phyloP scores from a whole-genome alignment of 2,797 vertebrate genomes.

The Peromyscus melanophrys region DNA sequence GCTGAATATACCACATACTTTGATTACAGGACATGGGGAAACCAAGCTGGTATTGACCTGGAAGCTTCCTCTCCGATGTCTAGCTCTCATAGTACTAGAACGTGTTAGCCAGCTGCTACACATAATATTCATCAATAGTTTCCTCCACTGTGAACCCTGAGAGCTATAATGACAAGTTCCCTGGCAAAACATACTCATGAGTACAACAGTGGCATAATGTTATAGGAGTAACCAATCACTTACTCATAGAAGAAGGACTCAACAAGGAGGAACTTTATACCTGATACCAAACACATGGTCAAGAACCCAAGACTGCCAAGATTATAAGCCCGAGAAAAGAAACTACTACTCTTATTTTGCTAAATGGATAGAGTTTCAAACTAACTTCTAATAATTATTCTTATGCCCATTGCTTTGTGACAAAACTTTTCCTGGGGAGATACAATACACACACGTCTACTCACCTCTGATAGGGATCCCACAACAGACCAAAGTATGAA shows the following conservation, averaged over 20 bases:
- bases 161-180: neutral
- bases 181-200: neutral
- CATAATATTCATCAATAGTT: neutral
- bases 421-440: too few relatives aligned
- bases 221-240: neutral
- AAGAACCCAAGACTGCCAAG: neutral
- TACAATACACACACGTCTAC: too few relatives aligned
- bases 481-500: too few relatives aligned
- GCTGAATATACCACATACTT: neutral
- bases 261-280: neutral
- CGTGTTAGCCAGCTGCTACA: neutral
- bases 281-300: neutral
- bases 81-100: neutral
- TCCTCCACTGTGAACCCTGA: neutral
- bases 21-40: neutral
- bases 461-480: too few relatives aligned
- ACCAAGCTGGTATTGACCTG: neutral
- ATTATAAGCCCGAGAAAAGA: neutral
- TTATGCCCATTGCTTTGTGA: neutral
- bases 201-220: neutral
- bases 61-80: neutral
- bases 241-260: neutral
- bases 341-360: neutral
- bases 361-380: neutral
- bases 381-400: neutral